These are phyloP conservation scores for Heliconius sara DNA, from an alignment of 2,888 invertebrate genomes.

Conservation along the genomic window DNA sequence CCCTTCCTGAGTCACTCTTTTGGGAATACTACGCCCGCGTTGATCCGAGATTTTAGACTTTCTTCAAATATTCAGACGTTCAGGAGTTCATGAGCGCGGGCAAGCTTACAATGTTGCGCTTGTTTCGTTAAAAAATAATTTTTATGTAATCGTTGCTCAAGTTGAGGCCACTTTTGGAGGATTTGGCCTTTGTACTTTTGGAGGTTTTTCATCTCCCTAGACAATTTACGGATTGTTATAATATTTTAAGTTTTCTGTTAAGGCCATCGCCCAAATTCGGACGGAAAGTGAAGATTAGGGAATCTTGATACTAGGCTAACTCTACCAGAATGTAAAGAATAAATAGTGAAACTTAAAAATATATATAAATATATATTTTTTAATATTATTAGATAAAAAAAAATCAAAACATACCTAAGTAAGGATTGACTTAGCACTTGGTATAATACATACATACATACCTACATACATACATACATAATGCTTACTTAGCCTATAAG, in stretches of 20 bases:
- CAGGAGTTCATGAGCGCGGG: slow-evolving; percentile 8
- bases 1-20: slow-evolving; percentile 33
- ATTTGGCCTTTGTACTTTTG: not conserved
- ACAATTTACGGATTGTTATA: not conserved
- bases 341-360: too few species aligned
- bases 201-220: not conserved
- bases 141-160: slow-evolving; percentile 10
- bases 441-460: not conserved
- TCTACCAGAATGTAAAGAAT: too few species aligned
- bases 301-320: too few species aligned
- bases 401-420: too few species aligned
- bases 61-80: slow-evolving; percentile 37
- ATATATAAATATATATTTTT: too few species aligned
- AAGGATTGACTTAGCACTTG: too few species aligned
- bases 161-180: slow-evolving; percentile 1
- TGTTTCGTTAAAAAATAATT: slow-evolving; percentile 21
- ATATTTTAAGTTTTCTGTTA: not conserved
- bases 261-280: not conserved
- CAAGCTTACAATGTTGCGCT: not conserved
- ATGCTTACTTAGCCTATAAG: not conserved
- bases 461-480: not conserved
- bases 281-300: not conserved
- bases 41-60: slow-evolving; percentile 28
- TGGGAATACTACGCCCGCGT: slow-evolving; percentile 29
- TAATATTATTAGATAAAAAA: too few species aligned